Percentiles rank a stretch among this genome's conserved stretches.
phyloP scores from a whole-genome alignment of 2,113 vertebrate species.

The Morone saxatilis region DNA sequence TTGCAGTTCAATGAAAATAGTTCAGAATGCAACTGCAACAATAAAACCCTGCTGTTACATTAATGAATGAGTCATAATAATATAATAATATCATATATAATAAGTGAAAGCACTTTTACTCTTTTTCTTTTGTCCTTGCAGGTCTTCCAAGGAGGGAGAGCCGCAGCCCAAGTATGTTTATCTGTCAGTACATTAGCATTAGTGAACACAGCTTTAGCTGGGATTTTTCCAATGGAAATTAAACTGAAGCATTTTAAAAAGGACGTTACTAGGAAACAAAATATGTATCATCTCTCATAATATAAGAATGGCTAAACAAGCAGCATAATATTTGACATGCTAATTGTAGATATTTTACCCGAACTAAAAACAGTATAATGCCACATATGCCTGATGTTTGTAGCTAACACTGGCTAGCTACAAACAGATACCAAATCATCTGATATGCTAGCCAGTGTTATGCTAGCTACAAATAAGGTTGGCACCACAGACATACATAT shows the following conservation, averaged over 20 bases:
- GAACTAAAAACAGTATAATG: not conserved
- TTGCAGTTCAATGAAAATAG: too few species aligned
- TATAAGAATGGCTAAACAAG: too few species aligned
- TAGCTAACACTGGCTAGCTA: not conserved
- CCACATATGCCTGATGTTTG: not conserved
- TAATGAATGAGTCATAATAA: too few species aligned
- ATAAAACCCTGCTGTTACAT: too few species aligned
- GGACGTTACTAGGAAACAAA: not conserved
- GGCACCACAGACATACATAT: too few species aligned
- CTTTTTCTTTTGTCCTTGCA: not conserved
- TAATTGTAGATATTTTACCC: too few species aligned
- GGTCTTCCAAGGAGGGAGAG: conserved; percentile 45
- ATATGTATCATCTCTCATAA: not conserved
- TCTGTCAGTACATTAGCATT: not conserved
- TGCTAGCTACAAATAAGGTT: not conserved
- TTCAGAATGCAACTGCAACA: too few species aligned
- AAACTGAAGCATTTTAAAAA: too few species aligned
- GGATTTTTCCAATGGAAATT: too few species aligned
- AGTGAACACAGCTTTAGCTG: not conserved
- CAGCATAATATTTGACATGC: too few species aligned
- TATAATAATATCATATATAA: too few species aligned
- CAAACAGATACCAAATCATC: not conserved
- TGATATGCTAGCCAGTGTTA: not conserved
- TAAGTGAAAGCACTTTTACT: not conserved
- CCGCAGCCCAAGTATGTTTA: conserved; percentile 58